Evolutionary conservation across 2,888 invertebrate genomes (phyloP).

Genomic region (Gerris lacustris): DNA sequence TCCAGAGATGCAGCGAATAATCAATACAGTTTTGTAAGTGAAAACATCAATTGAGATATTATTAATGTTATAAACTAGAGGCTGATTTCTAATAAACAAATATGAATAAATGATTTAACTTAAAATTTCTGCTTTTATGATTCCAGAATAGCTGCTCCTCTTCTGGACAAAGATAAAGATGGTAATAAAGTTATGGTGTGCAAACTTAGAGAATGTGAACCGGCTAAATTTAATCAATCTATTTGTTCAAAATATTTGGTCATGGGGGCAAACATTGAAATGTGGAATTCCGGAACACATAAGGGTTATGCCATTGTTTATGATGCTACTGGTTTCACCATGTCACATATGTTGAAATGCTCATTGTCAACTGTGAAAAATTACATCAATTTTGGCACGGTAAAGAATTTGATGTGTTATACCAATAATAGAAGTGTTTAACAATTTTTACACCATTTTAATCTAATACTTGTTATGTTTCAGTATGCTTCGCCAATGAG

Average conservation of each 20-base stretch:
- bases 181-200: slow-evolving; percentile 25
- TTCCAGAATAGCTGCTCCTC: slow-evolving; percentile 27
- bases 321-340: slow-evolving; percentile 28
- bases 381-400: slow-evolving; percentile 29
- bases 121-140: neutral
- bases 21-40: slow-evolving; percentile 24
- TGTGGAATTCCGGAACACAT: slow-evolving; percentile 28
- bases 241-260: slow-evolving; percentile 29
- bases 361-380: slow-evolving; percentile 25
- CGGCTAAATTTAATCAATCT: slow-evolving; percentile 27
- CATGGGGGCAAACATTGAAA: slow-evolving; percentile 28
- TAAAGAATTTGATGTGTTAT: slow-evolving; percentile 4
- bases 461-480: slow-evolving; percentile 6
- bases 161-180: slow-evolving; percentile 22
- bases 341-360: slow-evolving; percentile 28
- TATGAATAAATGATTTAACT: too few species aligned
- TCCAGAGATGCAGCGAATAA: slow-evolving; percentile 18
- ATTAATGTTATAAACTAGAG: too few species aligned
- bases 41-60: too few species aligned
- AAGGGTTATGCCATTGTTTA: slow-evolving; percentile 29
- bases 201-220: slow-evolving; percentile 25
- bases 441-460: neutral
- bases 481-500: slow-evolving; percentile 29
- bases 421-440: neutral
- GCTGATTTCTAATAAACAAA: too few species aligned